Base-by-base conservation (phyloP, 2,888 invertebrate species). In the Catocala nupta region DNA sequence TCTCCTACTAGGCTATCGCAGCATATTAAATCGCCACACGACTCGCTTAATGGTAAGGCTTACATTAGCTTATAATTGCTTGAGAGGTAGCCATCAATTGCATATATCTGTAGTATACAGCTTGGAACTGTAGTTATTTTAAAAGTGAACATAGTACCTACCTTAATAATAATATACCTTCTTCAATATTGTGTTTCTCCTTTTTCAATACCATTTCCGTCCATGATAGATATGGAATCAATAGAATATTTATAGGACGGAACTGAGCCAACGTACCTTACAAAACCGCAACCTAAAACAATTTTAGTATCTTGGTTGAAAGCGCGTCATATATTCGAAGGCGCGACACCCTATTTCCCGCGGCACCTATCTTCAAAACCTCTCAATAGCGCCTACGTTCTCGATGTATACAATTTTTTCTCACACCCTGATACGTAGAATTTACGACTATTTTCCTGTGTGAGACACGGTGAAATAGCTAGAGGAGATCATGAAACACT, bases 381-480 rank as follows among this genome's bases (percentile, higher is more conserved):
- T 73, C 74, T 75, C 77, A 77, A 73, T 76, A 73, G 72, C 53
- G 68, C 71, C 69, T 62, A 52, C 58, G 49, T 61, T 68, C 52
- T 63, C 68, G 69, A 77, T 71, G 79, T 79, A 73, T 70, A 71
- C 65, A 72, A 70, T 71, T 68, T 76, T 79, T 83, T 80, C 81
- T 75, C 58, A 65, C 71, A 72, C 70, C 66, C 65, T 73, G 80
- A 84, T 82, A 81, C 75, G 77, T 76, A 75, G 77, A 80, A 84
- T 81, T 83, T 84, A 85, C 77, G 85, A 75, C 79, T 74, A 80
- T 81, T 78, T 84, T 82, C 83, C 83, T 80, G 75, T 70, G 73
- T 81, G 77, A 75, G 80, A 81, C 78, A 77, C 73, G 71, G 65
- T 73, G 75, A 81, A 80, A 79, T 81, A 80, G 81, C 80, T 83